These are phyloP conservation scores for Myiozetetes cayanensis DNA, from an alignment of 2,113 vertebrate species.

Conservation along the genomic window DNA sequence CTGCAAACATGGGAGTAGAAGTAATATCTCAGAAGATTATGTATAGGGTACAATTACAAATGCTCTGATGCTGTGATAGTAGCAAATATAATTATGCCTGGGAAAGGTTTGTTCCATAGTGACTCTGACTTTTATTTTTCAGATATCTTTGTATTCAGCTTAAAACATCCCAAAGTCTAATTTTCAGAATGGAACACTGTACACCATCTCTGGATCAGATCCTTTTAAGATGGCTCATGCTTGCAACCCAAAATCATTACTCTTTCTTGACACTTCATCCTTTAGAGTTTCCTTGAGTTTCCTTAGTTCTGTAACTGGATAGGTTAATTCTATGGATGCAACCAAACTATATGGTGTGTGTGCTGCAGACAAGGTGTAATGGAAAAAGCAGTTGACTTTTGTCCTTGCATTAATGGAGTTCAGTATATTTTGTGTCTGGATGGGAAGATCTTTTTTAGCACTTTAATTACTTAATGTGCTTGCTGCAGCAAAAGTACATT, in stretches of 20 bases:
- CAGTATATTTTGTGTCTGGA: neutral
- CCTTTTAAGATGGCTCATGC: neutral
- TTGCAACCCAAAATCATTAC: neutral
- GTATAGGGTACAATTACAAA: neutral
- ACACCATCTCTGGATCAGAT: neutral
- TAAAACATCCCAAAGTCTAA: neutral
- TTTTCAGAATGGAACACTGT: neutral
- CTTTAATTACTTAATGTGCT: slow-evolving; percentile 58
- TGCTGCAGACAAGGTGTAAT: neutral
- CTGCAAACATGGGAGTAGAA: neutral
- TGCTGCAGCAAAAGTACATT: slow-evolving; percentile 13
- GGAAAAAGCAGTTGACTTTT: neutral
- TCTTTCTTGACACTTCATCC: neutral
- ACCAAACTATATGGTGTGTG: neutral
- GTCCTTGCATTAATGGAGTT: slow-evolving; percentile 6
- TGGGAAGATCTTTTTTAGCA: slow-evolving; percentile 1
- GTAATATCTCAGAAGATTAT: neutral
- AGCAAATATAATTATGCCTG: neutral
- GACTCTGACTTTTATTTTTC: neutral
- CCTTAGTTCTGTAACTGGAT: neutral
- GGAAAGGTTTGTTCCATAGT: neutral
- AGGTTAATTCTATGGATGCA: neutral
- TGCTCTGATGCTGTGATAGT: neutral
- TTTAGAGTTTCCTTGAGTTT: neutral
- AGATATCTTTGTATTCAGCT: neutral